Evolutionary conservation across 2,888 invertebrate genomes (phyloP).

Genomic region (Clistopyga incitator): DNA sequence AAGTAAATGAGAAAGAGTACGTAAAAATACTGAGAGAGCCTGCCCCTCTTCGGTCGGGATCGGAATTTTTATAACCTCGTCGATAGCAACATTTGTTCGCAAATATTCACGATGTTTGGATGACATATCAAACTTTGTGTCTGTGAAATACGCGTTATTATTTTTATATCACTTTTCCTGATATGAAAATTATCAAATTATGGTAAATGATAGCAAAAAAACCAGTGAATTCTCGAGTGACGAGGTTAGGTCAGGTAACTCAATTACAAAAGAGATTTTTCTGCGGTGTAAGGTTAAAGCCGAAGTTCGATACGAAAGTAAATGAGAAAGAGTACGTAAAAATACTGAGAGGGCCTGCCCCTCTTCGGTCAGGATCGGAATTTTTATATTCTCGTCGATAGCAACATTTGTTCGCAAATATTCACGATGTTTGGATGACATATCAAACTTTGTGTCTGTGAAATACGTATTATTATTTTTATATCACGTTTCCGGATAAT

Average conservation of each 20-base stretch:
- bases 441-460: no score
- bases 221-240: not conserved
- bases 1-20: conserved; percentile 42
- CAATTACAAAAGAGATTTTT: not conserved
- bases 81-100: no score
- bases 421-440: no score
- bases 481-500: not conserved
- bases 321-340: conserved; percentile 41
- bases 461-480: no score
- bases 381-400: no score
- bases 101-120: no score
- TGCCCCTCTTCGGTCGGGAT: conserved; percentile 13
- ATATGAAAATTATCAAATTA: not conserved
- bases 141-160: no score
- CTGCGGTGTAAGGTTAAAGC: conserved; percentile 10
- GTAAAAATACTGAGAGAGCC: not conserved
- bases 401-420: no score
- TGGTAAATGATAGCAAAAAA: no score
- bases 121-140: no score
- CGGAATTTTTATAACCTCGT: not conserved
- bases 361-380: not conserved
- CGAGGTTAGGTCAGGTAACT: not conserved
- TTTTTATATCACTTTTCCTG: no score
- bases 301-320: conserved; percentile 39
- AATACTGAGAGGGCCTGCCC: not conserved